Evolutionary conservation across 2,797 vertebrate genomes (phyloP).

Genomic region (Pogonophryne albipinna): DNA sequence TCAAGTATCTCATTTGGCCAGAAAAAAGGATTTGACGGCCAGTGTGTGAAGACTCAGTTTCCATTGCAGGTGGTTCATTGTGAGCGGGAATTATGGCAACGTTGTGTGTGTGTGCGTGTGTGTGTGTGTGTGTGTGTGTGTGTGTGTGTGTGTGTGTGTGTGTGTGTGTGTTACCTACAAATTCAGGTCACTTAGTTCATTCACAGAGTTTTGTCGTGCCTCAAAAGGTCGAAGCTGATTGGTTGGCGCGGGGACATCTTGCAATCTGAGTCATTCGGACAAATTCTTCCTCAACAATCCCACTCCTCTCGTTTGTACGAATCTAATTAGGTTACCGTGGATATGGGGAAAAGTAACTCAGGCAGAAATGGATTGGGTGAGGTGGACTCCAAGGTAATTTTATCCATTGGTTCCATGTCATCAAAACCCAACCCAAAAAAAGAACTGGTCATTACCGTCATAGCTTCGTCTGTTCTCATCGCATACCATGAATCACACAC

Average conservation of each 20-base stretch:
- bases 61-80: slow-evolving; percentile 46
- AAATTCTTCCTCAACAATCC: slow-evolving; percentile 59
- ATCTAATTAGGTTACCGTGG: slow-evolving; percentile 80
- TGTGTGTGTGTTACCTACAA: background rate
- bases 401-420: slow-evolving; percentile 41
- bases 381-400: slow-evolving; percentile 78
- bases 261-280: slow-evolving; percentile 55
- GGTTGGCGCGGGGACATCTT: slow-evolving; percentile 14
- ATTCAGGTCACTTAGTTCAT: slow-evolving; percentile 22
- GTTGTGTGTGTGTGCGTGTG: too few relatives aligned
- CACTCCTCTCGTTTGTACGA: slow-evolving; percentile 72
- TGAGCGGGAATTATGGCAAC: slow-evolving; percentile 43
- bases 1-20: slow-evolving; percentile 26
- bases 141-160: too few relatives aligned
- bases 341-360: slow-evolving; percentile 73
- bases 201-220: slow-evolving; percentile 22
- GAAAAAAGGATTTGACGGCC: slow-evolving; percentile 24
- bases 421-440: background rate
- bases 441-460: slow-evolving; percentile 4
- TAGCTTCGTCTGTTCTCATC: slow-evolving; percentile 42
- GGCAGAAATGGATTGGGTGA: slow-evolving; percentile 78
- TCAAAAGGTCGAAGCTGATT: slow-evolving; percentile 49
- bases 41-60: slow-evolving; percentile 37
- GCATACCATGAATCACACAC: slow-evolving; percentile 32
- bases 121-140: too few relatives aligned